phyloP scores from a whole-genome alignment of 2,888 invertebrate species.

The Drosophila incognita region DNA sequence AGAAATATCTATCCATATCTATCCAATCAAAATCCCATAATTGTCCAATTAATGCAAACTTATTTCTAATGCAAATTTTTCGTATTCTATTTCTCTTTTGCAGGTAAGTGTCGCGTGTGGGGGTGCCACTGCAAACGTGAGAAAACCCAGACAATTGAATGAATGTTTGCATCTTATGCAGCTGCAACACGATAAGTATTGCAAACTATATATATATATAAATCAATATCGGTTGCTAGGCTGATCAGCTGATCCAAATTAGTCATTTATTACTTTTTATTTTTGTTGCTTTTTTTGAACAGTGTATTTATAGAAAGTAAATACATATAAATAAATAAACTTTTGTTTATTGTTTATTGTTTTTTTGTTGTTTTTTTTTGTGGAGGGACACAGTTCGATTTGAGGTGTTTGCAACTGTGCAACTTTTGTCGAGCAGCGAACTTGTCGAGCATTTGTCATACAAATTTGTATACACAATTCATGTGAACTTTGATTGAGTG shows the following conservation, averaged over 20 bases:
- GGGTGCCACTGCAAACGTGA: neutral
- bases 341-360: neutral
- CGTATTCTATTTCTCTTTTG: conserved; percentile 20
- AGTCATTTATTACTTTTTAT: neutral
- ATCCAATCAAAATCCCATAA: neutral
- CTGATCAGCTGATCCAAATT: neutral
- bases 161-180: neutral
- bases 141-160: neutral
- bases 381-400: neutral
- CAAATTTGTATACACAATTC: neutral
- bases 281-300: no score
- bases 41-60: neutral
- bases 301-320: neutral
- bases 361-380: neutral
- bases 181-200: neutral
- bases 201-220: neutral
- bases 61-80: conserved; percentile 8
- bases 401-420: neutral
- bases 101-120: conserved; percentile 45
- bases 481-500: conserved; percentile 5
- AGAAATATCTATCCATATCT: no score
- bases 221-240: neutral
- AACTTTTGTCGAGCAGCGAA: neutral
- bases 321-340: neutral
- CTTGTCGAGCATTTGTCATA: neutral